A percentile compares a stretch with the other conserved stretches of the same genome.
Conservation (phyloP, 2,888 invertebrate genomes). For the Limnephilus marmoratus region DNA sequence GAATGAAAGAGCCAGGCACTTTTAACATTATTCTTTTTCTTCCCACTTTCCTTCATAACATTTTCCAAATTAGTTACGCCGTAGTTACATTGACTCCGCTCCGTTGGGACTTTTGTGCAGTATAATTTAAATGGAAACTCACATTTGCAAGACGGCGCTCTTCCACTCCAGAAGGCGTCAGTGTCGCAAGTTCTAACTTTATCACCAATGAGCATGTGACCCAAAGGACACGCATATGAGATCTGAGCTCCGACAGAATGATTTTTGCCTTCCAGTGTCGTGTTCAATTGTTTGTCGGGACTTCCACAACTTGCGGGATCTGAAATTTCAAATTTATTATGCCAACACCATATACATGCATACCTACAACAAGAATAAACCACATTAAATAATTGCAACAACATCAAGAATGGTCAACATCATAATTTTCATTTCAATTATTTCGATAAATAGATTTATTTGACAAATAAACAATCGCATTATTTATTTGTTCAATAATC, state of each 20-base stretch:
- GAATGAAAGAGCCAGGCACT: no score
- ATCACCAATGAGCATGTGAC: conserved; percentile 87
- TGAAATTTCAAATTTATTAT: conserved; percentile 70
- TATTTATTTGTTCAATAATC: neutral
- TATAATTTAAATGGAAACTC: conserved; percentile 70
- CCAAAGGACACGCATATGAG: conserved; percentile 88
- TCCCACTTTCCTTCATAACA: no score
- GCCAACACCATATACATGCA: conserved; percentile 13
- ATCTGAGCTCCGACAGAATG: conserved; percentile 84
- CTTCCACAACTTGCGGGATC: conserved; percentile 92
- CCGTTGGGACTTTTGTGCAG: no score
- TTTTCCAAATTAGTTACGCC: neutral
- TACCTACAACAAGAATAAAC: neutral
- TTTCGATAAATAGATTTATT: neutral
- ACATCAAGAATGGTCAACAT: no score
- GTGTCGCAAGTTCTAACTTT: conserved; percentile 82
- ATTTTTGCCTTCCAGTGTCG: conserved; percentile 85
- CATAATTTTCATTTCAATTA: neutral
- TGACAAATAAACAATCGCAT: neutral
- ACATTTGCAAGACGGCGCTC: conserved; percentile 92
- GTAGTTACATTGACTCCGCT: no score
- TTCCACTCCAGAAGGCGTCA: conserved; percentile 90
- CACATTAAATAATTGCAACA: neutral
- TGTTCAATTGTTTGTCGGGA: conserved; percentile 90
- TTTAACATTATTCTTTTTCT: no score